Evolutionary conservation across 2,888 invertebrate genomes (phyloP).

Genomic region (Elysia crispata): DNA sequence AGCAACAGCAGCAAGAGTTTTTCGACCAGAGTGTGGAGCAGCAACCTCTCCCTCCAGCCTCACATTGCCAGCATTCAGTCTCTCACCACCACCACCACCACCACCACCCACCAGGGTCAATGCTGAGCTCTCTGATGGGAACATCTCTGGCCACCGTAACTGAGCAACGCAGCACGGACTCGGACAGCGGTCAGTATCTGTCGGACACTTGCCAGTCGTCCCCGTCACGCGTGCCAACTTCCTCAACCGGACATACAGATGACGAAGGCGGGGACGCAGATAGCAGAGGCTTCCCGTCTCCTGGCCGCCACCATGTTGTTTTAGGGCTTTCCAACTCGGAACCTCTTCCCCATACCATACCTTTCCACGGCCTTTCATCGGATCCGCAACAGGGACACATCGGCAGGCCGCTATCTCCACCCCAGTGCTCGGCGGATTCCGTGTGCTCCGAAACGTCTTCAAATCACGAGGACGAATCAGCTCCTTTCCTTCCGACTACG

Average conservation of each 20-base stretch:
- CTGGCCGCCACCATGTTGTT: too few species aligned
- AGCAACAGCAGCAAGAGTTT: too few species aligned
- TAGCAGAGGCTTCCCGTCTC: not conserved
- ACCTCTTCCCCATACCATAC: not conserved
- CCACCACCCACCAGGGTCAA: not conserved
- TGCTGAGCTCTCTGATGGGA: conserved; percentile 13
- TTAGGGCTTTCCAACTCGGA: not conserved
- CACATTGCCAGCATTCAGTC: not conserved
- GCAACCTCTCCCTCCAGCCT: too few species aligned
- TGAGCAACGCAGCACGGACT: conserved; percentile 53
- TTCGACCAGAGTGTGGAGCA: too few species aligned
- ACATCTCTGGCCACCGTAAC: conserved; percentile 46
- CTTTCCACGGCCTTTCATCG: not conserved
- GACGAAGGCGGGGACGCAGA: not conserved
- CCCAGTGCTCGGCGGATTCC: too few species aligned
- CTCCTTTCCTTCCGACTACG: too few species aligned
- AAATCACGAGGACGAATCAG: too few species aligned
- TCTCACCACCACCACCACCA: not conserved
- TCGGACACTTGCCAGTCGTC: conserved; percentile 10
- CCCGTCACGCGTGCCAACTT: not conserved
- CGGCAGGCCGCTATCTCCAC: too few species aligned
- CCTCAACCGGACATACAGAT: not conserved
- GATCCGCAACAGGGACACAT: not conserved
- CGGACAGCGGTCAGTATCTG: conserved; percentile 45
- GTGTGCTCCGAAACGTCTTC: too few species aligned